phyloP scores from a whole-genome alignment of 2,113 vertebrate genomes.

The Notiomystis cincta region DNA sequence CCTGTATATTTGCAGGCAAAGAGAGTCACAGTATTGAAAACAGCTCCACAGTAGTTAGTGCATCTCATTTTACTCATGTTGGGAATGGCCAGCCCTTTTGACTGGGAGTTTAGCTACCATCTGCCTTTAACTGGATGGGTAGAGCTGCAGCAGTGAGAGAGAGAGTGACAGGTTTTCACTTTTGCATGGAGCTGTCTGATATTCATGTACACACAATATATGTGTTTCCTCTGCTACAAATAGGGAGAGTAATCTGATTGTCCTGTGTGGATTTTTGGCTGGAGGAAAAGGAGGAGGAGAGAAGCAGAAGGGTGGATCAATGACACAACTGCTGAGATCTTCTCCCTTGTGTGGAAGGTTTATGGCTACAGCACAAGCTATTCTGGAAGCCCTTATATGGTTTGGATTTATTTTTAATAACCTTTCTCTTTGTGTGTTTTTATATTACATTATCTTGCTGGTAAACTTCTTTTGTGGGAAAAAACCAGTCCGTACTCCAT shows the following conservation, averaged over 20 bases:
- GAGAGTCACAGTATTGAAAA: neutral
- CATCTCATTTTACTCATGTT: neutral
- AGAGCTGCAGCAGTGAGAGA: neutral
- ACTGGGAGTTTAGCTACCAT: neutral
- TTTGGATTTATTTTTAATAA: conserved; percentile 46
- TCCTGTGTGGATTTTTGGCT: neutral
- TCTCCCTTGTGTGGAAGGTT: conserved; percentile 12
- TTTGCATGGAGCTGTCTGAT: neutral
- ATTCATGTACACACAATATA: neutral
- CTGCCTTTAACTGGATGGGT: neutral
- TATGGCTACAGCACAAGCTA: conserved; percentile 7
- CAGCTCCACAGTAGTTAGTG: neutral
- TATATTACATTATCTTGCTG: neutral
- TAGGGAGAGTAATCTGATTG: neutral
- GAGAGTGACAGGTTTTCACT: neutral
- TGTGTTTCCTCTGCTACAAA: neutral
- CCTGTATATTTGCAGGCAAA: neutral
- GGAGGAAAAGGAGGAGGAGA: neutral
- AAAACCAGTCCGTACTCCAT: neutral
- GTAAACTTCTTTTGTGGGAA: neutral
- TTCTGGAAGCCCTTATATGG: neutral
- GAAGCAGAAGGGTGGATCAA: neutral
- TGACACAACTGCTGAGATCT: neutral
- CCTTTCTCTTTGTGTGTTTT: neutral
- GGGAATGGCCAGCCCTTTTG: neutral